A percentile compares a stretch with the other conserved stretches of the same genome.
phyloP scores from a whole-genome alignment of 2,797 vertebrate species.

The Melanotaenia maccullochi region DNA sequence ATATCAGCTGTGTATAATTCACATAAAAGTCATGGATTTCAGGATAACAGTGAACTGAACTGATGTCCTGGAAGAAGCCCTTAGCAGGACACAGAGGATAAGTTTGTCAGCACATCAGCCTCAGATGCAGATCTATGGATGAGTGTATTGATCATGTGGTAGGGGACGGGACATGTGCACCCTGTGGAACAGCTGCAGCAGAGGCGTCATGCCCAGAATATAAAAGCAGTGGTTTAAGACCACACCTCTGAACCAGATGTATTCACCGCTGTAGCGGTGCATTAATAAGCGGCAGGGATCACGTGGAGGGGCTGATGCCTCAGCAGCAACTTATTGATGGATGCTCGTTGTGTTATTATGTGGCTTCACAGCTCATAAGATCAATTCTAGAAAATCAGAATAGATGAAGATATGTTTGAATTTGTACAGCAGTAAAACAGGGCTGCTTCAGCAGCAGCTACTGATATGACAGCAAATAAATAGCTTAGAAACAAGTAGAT shows the following conservation, averaged over 20 bases:
- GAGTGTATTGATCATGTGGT: constrained; percentile 49
- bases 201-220: constrained; percentile 58
- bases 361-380: background rate
- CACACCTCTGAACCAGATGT: constrained; percentile 42
- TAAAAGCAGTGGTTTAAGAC: constrained; percentile 56
- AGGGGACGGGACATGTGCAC: constrained; percentile 53
- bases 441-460: background rate
- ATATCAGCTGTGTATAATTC: background rate
- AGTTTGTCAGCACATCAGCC: constrained; percentile 36
- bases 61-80: background rate
- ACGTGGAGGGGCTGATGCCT: constrained; percentile 7
- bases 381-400: constrained; percentile 2
- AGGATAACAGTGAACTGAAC: background rate
- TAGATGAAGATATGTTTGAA: background rate
- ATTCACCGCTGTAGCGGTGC: constrained; percentile 35
- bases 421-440: background rate
- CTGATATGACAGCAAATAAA: background rate
- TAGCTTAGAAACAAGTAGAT: background rate
- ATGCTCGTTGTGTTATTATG: background rate
- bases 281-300: constrained; percentile 51
- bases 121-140: constrained; percentile 12
- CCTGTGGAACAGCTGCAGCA: constrained; percentile 59
- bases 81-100: constrained; percentile 28
- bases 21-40: constrained; percentile 2
- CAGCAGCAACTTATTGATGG: constrained; percentile 18